phyloP scores from a whole-genome alignment of 2,888 invertebrate species.

The Adelphocoris suturalis region DNA sequence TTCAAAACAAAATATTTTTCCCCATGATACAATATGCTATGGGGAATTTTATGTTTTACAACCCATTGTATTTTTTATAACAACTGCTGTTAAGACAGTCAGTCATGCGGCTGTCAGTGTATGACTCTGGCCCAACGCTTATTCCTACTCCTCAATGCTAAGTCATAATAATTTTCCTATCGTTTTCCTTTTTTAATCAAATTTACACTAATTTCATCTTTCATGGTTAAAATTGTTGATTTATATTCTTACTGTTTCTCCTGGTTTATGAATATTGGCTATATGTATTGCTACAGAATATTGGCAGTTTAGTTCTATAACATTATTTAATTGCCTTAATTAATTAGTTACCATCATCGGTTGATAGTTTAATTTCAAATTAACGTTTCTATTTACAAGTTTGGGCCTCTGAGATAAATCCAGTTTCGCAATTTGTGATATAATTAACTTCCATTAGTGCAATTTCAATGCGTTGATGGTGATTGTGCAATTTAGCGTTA shows the following conservation, averaged over 20 bases:
- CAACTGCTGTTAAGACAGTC: neutral
- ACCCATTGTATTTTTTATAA: constrained; percentile 24
- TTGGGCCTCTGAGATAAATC: neutral
- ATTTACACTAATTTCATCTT: neutral
- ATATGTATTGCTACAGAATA: too few relatives aligned
- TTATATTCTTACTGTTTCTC: neutral
- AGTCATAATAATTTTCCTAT: constrained; percentile 9
- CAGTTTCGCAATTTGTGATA: constrained; percentile 14
- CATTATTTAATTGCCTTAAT: too few relatives aligned
- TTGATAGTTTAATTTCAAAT: too few relatives aligned
- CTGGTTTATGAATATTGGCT: too few relatives aligned
- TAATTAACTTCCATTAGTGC: neutral
- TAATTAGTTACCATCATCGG: too few relatives aligned
- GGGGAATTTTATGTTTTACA: neutral
- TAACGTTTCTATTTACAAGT: too few relatives aligned
- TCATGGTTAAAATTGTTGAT: neutral
- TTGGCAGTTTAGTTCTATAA: too few relatives aligned
- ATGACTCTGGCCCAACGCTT: constrained; percentile 38
- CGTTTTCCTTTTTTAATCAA: neutral
- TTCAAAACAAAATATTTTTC: neutral
- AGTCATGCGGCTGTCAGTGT: constrained; percentile 12
- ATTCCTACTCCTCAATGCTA: constrained; percentile 45
- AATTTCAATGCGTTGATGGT: neutral
- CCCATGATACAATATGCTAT: constrained; percentile 42
- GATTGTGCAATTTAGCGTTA: too few relatives aligned